Evolutionary conservation across 2,797 vertebrate species (phyloP).

Genomic region (Urosaurus nigricauda): DNA sequence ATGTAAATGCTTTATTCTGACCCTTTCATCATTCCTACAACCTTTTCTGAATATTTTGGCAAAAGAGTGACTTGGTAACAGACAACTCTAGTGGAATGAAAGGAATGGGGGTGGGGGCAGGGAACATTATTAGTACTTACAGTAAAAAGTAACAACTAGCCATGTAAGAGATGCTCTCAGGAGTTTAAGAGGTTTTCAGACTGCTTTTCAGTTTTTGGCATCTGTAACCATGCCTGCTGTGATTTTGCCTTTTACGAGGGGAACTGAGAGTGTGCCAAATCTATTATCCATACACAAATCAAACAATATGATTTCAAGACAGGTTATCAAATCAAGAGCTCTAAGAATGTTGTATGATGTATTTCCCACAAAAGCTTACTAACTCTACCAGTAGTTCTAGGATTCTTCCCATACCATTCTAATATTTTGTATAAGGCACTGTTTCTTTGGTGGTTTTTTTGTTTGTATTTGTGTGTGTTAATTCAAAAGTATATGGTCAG

Average conservation of each 20-base stretch:
- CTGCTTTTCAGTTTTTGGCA: background rate
- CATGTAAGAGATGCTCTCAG: background rate
- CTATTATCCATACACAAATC: background rate
- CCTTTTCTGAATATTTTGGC: background rate
- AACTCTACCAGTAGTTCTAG: background rate
- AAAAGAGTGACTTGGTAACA: background rate
- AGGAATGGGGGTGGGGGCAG: background rate
- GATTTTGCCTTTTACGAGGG: background rate
- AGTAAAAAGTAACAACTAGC: background rate
- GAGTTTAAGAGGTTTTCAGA: background rate
- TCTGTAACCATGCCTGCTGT: background rate
- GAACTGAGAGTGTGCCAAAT: background rate
- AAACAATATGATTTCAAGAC: background rate
- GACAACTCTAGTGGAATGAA: background rate
- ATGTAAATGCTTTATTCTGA: background rate
- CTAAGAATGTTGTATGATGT: background rate
- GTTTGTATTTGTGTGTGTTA: background rate
- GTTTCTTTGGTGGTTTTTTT: slow-evolving; percentile 5
- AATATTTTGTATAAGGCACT: background rate
- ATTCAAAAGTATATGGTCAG: background rate
- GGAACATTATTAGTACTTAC: background rate
- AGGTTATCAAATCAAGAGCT: background rate
- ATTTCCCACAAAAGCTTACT: background rate
- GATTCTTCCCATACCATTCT: too few relatives aligned
- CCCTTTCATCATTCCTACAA: background rate